A percentile compares a stretch with the other conserved stretches of the same genome.
Evolutionary conservation across 2,888 invertebrate genomes (phyloP).

Genomic region (Phrixothrix hirtus): DNA sequence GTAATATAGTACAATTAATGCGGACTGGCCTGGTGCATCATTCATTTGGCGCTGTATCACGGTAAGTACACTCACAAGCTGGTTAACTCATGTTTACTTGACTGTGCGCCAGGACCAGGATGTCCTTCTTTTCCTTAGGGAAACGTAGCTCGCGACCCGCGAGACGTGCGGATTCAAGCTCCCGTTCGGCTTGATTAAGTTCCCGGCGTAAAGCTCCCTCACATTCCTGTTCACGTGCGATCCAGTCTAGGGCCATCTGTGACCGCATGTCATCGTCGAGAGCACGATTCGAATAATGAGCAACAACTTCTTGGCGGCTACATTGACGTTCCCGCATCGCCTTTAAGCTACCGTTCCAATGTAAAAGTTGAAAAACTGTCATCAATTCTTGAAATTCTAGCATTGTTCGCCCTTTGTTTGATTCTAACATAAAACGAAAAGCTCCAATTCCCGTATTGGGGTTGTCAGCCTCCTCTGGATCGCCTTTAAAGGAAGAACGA

Average conservation of each 20-base stretch:
- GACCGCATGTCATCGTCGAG: constrained; percentile 95
- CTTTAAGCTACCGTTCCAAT: constrained; percentile 96
- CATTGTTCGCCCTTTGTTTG: constrained; percentile 91
- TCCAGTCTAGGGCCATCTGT: constrained; percentile 96
- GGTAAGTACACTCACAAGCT: constrained; percentile 38
- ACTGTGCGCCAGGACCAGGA: constrained; percentile 84
- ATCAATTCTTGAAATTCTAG: constrained; percentile 94
- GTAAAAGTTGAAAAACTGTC: constrained; percentile 95
- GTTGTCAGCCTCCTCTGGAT: constrained; percentile 63
- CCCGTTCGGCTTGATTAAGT: constrained; percentile 81
- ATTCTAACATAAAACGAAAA: constrained; percentile 75
- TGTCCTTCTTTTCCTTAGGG: constrained; percentile 95
- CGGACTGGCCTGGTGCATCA: constrained; percentile 39
- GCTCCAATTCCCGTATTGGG: constrained; percentile 74
- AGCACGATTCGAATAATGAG: constrained; percentile 90
- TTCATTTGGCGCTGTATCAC: constrained; percentile 36
- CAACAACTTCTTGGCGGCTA: constrained; percentile 89
- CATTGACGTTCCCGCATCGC: constrained; percentile 95
- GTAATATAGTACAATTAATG: constrained; percentile 31
- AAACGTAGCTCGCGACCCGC: constrained; percentile 90
- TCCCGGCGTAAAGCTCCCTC: constrained; percentile 79
- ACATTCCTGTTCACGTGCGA: constrained; percentile 77
- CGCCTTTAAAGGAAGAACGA: constrained; percentile 79
- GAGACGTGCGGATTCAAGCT: constrained; percentile 81
- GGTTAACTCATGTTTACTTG: constrained; percentile 66